Evolutionary conservation across 23 tunicate genomes (phyloP).

Genomic region (Ascidia mentula): DNA sequence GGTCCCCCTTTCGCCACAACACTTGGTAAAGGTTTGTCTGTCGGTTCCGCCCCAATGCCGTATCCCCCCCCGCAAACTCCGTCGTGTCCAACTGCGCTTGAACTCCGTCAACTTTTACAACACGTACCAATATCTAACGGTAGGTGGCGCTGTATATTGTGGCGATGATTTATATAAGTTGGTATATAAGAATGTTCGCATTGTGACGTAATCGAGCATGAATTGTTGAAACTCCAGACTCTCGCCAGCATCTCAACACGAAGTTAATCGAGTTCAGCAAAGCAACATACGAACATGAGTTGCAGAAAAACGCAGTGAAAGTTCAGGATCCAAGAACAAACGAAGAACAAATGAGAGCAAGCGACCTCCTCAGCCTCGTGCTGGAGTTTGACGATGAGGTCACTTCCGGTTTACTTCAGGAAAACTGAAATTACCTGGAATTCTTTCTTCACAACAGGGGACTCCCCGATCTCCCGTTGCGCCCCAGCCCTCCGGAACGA

Average conservation of each 20-base stretch:
- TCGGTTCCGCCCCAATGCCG: conserved; percentile 57
- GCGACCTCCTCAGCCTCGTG: conserved; percentile 66
- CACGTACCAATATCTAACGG: conserved; percentile 57
- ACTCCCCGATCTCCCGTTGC: conserved; percentile 54
- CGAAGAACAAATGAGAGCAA: conserved; percentile 85
- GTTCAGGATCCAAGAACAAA: conserved; percentile 67
- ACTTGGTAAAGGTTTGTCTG: conserved; percentile 76
- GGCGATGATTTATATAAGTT: not conserved
- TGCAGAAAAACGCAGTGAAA: conserved; percentile 31
- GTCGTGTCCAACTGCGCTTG: conserved; percentile 75
- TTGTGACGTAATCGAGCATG: not conserved
- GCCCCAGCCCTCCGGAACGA: conserved; percentile 19
- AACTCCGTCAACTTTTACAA: conserved; percentile 78
- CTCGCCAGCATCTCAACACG: conserved; percentile 40
- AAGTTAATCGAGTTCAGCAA: conserved; percentile 64
- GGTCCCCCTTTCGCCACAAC: conserved; percentile 84
- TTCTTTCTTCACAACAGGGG: conserved; percentile 17
- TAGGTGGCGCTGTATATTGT: not conserved
- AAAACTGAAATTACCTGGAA: too few species aligned
- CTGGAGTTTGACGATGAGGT: conserved; percentile 89
- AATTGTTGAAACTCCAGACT: conserved; percentile 17
- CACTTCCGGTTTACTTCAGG: too few species aligned
- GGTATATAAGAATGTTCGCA: not conserved
- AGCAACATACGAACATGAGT: conserved; percentile 39
- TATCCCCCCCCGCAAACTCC: conserved; percentile 57